These are phyloP conservation scores for Lutjanus campechanus DNA, from an alignment of 2,797 vertebrate genomes.

Conservation along the genomic window DNA sequence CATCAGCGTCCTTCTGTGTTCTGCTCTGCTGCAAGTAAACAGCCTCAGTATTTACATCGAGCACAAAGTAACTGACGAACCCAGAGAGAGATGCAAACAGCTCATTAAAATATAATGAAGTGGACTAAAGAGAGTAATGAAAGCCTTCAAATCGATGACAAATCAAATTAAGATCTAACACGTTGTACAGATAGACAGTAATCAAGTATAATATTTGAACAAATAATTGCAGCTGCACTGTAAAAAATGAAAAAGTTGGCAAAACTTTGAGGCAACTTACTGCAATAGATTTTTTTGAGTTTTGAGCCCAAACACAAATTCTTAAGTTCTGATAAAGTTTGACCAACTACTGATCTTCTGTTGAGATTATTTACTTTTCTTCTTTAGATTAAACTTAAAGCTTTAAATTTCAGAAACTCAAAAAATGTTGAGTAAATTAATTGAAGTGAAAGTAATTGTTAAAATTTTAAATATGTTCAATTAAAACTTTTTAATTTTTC, in stretches of 20 bases:
- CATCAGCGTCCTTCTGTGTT: background rate
- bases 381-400: no score
- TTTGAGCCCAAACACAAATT: no score
- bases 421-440: no score
- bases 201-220: background rate
- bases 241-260: background rate
- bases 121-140: background rate
- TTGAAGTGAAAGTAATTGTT: no score
- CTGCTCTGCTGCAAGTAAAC: constrained; percentile 11
- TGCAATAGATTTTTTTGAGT: no score
- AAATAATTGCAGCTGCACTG: background rate
- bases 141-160: background rate
- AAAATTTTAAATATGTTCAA: no score
- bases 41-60: background rate
- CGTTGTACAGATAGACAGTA: background rate
- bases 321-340: no score
- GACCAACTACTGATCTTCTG: no score
- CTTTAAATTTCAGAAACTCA: no score
- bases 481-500: no score
- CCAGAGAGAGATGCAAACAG: background rate
- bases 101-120: constrained; percentile 8
- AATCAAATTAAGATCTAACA: background rate
- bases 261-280: no score
- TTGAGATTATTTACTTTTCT: no score
- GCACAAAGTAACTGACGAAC: background rate